Evolutionary conservation across 2,113 vertebrate species (phyloP).

Genomic region (Arenaria interpres): DNA sequence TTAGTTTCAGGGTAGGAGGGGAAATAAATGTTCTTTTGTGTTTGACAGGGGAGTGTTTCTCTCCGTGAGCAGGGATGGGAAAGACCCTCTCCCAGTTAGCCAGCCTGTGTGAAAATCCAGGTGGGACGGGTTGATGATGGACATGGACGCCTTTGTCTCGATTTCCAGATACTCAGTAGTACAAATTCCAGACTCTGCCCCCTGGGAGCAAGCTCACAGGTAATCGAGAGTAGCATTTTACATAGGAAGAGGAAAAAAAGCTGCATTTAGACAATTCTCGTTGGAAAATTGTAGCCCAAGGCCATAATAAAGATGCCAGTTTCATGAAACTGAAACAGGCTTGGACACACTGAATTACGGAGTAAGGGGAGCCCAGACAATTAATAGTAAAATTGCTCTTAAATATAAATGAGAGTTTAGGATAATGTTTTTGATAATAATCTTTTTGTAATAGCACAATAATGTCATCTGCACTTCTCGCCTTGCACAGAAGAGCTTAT

Average conservation of each 20-base stretch:
- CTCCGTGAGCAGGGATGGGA: neutral
- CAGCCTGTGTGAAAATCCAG: neutral
- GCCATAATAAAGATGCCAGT: conserved; percentile 69
- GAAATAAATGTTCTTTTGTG: neutral
- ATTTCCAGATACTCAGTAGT: neutral
- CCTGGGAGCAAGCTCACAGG: neutral
- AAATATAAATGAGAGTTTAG: conserved; percentile 69
- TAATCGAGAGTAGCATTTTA: conserved; percentile 41
- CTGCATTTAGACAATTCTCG: conserved; percentile 42
- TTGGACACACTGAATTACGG: conserved; percentile 62
- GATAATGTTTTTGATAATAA: conserved; percentile 63
- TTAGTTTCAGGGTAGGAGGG: neutral
- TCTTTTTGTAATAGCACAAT: conserved; percentile 35
- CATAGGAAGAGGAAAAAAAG: neutral
- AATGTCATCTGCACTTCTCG: neutral
- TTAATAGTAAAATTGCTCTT: conserved; percentile 66
- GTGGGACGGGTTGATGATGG: conserved; percentile 8
- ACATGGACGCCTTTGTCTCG: neutral
- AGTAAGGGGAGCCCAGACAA: conserved; percentile 53
- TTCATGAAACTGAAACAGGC: conserved; percentile 57
- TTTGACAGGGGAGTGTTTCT: neutral
- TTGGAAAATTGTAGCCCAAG: conserved; percentile 63
- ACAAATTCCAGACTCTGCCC: conserved; percentile 24
- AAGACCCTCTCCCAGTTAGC: neutral
- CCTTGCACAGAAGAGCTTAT: conserved; percentile 10